A percentile compares a stretch with the other conserved stretches of the same genome.
Evolutionary conservation across 2,797 vertebrate genomes (phyloP).

Genomic region (Gastrophryne carolinensis): DNA sequence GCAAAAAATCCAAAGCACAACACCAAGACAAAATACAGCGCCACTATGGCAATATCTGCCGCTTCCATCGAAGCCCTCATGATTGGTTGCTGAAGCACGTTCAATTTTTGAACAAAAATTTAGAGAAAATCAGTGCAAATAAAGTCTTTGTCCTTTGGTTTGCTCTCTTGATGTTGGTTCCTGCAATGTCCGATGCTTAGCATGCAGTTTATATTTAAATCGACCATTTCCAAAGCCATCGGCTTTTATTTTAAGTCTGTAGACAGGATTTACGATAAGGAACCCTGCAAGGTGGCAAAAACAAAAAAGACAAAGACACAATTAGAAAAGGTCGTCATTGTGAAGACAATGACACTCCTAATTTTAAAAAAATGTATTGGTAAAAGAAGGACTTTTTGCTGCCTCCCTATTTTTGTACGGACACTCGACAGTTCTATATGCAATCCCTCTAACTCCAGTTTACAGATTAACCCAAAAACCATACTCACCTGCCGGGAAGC

Average conservation of each 20-base stretch:
- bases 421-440: too few species aligned
- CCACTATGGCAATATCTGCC: constrained; percentile 92
- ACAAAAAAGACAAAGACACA: constrained; percentile 85
- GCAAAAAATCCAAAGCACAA: constrained; percentile 90
- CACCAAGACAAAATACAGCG: constrained; percentile 92
- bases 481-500: too few species aligned
- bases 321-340: constrained; percentile 71
- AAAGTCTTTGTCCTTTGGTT: constrained; percentile 86
- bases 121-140: constrained; percentile 23
- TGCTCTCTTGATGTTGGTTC: constrained; percentile 86
- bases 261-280: constrained; percentile 83
- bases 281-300: constrained; percentile 97
- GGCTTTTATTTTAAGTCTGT: constrained; percentile 81
- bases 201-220: constrained; percentile 71
- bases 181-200: constrained; percentile 72
- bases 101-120: constrained; percentile 41
- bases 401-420: too few species aligned
- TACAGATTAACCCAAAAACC: too few species aligned
- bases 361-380: too few species aligned
- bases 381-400: too few species aligned
- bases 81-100: constrained; percentile 60
- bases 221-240: constrained; percentile 83
- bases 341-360: constrained; percentile 23
- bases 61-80: constrained; percentile 88
- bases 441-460: too few species aligned